Evolutionary conservation across 1,140 invertebrate genomes (phyloP).

Genomic region (Drosophila aff.): DNA sequence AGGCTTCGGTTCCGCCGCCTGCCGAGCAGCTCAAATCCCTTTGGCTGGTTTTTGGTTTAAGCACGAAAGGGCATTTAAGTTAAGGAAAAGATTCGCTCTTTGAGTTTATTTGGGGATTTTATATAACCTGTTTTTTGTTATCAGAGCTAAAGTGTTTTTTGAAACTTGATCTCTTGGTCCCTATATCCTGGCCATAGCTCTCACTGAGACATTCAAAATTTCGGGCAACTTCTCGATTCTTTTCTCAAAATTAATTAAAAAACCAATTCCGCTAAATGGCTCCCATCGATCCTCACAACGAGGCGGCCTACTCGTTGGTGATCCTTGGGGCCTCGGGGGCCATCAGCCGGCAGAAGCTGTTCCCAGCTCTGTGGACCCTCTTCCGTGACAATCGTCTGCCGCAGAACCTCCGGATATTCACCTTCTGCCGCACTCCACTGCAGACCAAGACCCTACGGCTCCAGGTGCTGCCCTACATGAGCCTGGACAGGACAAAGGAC

Average conservation of each 20-base stretch:
- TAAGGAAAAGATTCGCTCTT: neutral
- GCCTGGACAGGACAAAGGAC: conserved; percentile 41
- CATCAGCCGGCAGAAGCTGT: conserved; percentile 40
- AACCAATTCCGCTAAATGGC: conserved; percentile 28
- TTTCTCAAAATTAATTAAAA: conserved; percentile 27
- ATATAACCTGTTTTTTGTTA: neutral
- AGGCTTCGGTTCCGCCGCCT: neutral
- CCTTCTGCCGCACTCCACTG: conserved; percentile 41
- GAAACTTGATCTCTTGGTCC: neutral
- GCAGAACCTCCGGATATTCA: conserved; percentile 55
- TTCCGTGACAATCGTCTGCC: conserved; percentile 63
- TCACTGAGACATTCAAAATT: conserved; percentile 5
- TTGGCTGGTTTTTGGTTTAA: conserved; percentile 11
- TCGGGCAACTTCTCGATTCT: neutral
- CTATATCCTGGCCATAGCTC: neutral
- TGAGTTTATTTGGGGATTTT: neutral
- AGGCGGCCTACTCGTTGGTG: conserved; percentile 57
- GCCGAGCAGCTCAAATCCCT: neutral
- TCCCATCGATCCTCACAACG: conserved; percentile 47
- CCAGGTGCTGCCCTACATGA: conserved; percentile 55
- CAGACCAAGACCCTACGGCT: conserved; percentile 45
- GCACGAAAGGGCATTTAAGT: conserved; percentile 1
- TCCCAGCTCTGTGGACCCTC: conserved; percentile 62
- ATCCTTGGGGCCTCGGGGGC: conserved; percentile 63
- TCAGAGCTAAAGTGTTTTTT: neutral